Evolutionary conservation across 1,140 invertebrate species (phyloP).

Genomic region (Brachionus plicatilis): DNA sequence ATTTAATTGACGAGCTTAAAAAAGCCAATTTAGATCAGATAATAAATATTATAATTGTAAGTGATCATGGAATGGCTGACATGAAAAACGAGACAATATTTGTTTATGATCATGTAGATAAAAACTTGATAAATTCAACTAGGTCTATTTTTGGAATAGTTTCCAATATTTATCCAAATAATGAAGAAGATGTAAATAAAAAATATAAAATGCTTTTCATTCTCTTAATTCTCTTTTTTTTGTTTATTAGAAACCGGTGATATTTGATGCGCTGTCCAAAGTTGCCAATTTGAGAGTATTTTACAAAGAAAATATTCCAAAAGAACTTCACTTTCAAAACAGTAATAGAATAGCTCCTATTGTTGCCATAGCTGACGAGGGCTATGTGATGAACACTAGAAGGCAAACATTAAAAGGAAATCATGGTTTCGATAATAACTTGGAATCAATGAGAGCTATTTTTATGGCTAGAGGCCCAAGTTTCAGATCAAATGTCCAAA

Average conservation of each 20-base stretch:
- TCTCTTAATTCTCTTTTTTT: slow-evolving; percentile 44
- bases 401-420: slow-evolving; percentile 51
- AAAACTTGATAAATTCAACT: not conserved
- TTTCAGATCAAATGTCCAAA: not conserved
- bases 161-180: slow-evolving; percentile 16
- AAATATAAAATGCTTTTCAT: not conserved
- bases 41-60: slow-evolving; percentile 22
- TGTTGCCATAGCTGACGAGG: not conserved
- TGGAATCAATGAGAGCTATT: slow-evolving; percentile 59
- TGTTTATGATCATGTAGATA: not conserved
- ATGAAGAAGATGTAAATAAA: not conserved
- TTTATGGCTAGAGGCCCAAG: slow-evolving; percentile 26
- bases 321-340: slow-evolving; percentile 58
- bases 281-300: slow-evolving; percentile 60
- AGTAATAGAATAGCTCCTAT: slow-evolving; percentile 37
- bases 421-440: slow-evolving; percentile 59
- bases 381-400: not conserved
- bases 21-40: not conserved
- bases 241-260: slow-evolving; percentile 49
- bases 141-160: slow-evolving; percentile 32
- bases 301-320: slow-evolving; percentile 59
- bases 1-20: slow-evolving; percentile 19
- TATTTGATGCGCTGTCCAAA: slow-evolving; percentile 59
- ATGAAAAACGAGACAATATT: not conserved
- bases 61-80: slow-evolving; percentile 38